phyloP scores from a whole-genome alignment of 2,113 vertebrate species.

The Hypanus sabinus region DNA sequence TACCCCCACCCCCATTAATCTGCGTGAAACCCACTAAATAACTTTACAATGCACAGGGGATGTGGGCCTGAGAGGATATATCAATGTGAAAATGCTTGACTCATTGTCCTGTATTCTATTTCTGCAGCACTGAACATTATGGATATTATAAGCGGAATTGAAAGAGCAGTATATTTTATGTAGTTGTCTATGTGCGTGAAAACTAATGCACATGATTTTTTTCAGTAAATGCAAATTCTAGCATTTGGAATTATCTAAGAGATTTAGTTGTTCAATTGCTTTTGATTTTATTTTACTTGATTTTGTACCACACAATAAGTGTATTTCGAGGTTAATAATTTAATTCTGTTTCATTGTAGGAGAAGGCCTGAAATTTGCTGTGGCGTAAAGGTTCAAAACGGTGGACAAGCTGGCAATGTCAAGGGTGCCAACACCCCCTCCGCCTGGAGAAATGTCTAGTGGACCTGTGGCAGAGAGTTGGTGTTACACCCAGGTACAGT shows the following conservation, averaged over 20 bases:
- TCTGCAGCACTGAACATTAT: not conserved
- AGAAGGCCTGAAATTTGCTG: conserved; percentile 52
- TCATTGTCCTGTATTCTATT: not conserved
- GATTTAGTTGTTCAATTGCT: not conserved
- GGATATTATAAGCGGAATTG: not conserved
- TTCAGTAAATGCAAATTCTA: not conserved
- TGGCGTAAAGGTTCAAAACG: conserved; percentile 49
- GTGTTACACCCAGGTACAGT: conserved; percentile 94
- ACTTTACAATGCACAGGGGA: not conserved
- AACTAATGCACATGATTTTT: not conserved
- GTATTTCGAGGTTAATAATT: not conserved
- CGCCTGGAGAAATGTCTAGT: conserved; percentile 88
- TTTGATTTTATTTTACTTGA: not conserved
- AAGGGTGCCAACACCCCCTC: conserved; percentile 82
- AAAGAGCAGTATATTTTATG: not conserved
- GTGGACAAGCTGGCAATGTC: conserved; percentile 74
- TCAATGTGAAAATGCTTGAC: not conserved
- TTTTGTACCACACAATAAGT: not conserved
- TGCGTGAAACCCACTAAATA: not conserved
- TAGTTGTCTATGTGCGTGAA: not conserved
- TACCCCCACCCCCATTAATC: not conserved
- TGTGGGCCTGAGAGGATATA: not conserved
- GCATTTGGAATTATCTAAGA: not conserved
- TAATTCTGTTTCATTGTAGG: conserved; percentile 46
- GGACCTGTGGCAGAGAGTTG: conserved; percentile 96